phyloP scores from a whole-genome alignment of 2,797 vertebrate genomes.

The Adrianichthys oophorus region DNA sequence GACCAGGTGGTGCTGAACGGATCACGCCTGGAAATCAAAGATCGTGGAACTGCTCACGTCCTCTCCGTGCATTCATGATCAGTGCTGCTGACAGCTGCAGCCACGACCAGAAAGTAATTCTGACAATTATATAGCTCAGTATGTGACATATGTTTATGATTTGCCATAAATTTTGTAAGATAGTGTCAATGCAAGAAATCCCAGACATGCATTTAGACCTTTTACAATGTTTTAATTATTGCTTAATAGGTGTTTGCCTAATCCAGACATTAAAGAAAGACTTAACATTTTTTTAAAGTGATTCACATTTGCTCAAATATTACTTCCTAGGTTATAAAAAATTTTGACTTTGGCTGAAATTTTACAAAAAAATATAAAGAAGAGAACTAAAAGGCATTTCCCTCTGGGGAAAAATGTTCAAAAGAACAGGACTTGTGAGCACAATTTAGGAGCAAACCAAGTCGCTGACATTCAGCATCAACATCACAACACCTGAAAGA shows the following conservation, averaged over 20 bases:
- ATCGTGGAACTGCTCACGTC: conserved; percentile 54
- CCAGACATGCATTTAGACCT: too few species aligned
- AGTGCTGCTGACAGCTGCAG: conserved; percentile 27
- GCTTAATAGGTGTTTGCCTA: too few species aligned
- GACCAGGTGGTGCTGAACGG: conserved; percentile 60
- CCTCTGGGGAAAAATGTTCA: conserved; percentile 40
- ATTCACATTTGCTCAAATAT: too few species aligned
- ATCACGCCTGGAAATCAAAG: conserved; percentile 50
- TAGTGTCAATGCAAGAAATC: too few species aligned
- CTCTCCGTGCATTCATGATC: conserved; percentile 58
- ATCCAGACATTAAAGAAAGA: too few species aligned
- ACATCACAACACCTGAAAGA: conserved; percentile 38
- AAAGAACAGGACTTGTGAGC: conserved; percentile 29
- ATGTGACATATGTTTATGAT: too few species aligned
- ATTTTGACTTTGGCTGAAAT: too few species aligned
- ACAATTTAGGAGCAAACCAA: conserved; percentile 29
- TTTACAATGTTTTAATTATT: too few species aligned
- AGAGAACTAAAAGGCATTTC: conserved; percentile 32
- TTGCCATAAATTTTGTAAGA: too few species aligned
- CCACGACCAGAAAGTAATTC: background rate
- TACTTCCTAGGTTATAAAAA: too few species aligned
- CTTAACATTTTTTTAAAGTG: too few species aligned
- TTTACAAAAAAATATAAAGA: background rate
- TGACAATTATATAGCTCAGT: too few species aligned
- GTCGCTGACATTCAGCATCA: conserved; percentile 61